Evolutionary conservation across 2,113 vertebrate species (phyloP), one percentile per base, ranked within the genome.

Genomic region (Caracal caracal): DNA sequence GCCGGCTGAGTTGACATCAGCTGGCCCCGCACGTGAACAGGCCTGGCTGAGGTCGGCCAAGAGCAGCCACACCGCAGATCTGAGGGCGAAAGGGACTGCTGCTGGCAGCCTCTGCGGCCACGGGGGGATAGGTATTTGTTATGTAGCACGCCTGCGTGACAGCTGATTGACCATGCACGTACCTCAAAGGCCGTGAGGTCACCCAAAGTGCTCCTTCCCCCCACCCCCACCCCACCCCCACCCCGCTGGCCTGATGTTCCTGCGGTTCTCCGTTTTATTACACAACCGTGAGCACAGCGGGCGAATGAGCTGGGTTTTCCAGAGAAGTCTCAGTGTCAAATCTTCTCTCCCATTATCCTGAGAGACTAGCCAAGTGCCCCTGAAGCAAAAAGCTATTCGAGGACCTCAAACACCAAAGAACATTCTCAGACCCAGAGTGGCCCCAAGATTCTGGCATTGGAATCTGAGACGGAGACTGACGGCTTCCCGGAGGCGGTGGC

Each of bases 1-100:
- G 51, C 30, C 56, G 20, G 47, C 15, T 12, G 61, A 51, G 84
- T 33, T 49, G 17, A 35, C 26, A 26, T 30, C 15, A 26, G 30
- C 78, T 75, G n/a, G 70, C 9, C 43, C 53, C 5, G 4, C 51
- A 3, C 1, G 1, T 7, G 30, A 43, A 16, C 2, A 0, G 16
- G 87, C 56, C 16, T 3, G 2, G 78, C 53, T 5, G 19, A 59
- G 66, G 71, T 1, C 2, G 20, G 28, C 30, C 1, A 1, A 37
- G 43, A 4, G 75, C 75, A 20, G 37, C 35, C 63, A 7, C 10
- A 37, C 47, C 51, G 4, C 40, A 51, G 65, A 33, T 10, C 4
- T 24, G 10, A n/a, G 17, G 20, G 65, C 3, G 24, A 43, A 51
- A 40, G 13, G 19, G 26, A 26, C 6, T 8, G 76, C 28, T 3